Base-by-base conservation (phyloP, 1,140 invertebrate genomes). In the Conus betulinus region DNA sequence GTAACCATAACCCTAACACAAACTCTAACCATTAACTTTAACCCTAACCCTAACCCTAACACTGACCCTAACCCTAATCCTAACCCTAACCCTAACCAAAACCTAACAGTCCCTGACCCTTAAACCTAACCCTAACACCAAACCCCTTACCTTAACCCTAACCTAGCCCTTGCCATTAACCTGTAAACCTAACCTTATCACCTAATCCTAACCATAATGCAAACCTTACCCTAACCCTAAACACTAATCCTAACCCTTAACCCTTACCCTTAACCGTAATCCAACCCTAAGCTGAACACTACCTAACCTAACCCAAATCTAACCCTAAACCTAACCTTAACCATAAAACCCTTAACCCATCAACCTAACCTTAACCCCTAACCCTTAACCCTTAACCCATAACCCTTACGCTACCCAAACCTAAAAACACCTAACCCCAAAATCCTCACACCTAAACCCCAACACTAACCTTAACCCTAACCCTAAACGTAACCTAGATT, bases 1-100 rank as follows among this genome's bases (percentile, higher is more conserved):
- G 86, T 85, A 88, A 90, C 87, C 90, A 89, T 88, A 88, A 88
- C 89, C 90, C 87, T 81, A 88, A 87, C 90, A 76, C 86, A 74
- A 87, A 84, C 85, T 51, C 85, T 88, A 87, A 87, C 85, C 88
- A 86, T 79, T 79, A 87, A 85, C 90, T 85, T n/a, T 67, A 87
- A 85, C 83, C 86, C 63, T 79, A 84, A 81, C 88, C 83, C 52
- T 78, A 84, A n/a, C 88, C 85, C 85, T 83, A 85, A 88, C 88
- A 67, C 79, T 79, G 57, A 74, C 86, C 86, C 25, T 79, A 87
- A 78, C 81, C 85, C 85, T 55, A 63, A 39, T n/a, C 76, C 88
- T 27, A 10, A 51, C n/a, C 27, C 78, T 85, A 85, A 87, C 86
- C 90, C 88, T 87, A 79, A 87, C 86, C 88, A 88, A 67, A 78